Percentiles rank a stretch among this genome's conserved stretches.
phyloP scores from a whole-genome alignment of 2,888 invertebrate species.

The Gymnocheta viridis region DNA sequence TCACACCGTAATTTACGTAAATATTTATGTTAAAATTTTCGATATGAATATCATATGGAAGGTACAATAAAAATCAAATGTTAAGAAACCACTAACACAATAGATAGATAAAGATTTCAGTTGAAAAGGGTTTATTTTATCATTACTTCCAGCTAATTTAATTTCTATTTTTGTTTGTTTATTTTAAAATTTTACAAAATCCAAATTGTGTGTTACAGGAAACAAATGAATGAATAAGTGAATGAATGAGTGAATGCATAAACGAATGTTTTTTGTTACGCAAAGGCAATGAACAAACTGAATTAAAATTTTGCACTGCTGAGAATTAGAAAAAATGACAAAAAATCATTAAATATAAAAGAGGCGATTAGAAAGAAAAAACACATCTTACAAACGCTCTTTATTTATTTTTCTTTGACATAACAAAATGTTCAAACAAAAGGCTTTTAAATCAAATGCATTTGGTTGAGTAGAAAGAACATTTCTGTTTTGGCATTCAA shows the following conservation, averaged over 20 bases:
- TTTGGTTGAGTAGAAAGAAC: constrained; percentile 15
- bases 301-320: constrained; percentile 39
- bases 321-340: constrained; percentile 37
- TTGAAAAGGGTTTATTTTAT: constrained; percentile 55
- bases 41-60: neutral
- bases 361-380: neutral
- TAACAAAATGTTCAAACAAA: constrained; percentile 42
- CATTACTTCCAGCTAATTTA: constrained; percentile 68
- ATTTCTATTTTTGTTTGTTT: constrained; percentile 32
- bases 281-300: constrained; percentile 56
- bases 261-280: constrained; percentile 28
- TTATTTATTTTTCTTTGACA: neutral
- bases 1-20: no score
- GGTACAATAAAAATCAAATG: neutral
- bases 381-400: constrained; percentile 2
- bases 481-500: constrained; percentile 58
- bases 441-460: constrained; percentile 29
- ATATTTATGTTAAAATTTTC: neutral
- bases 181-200: constrained; percentile 5
- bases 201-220: neutral
- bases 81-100: neutral
- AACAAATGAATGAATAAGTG: neutral
- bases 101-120: constrained; percentile 7
- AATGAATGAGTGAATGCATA: neutral
- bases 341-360: constrained; percentile 22